Percentiles rank a stretch among this genome's conserved stretches.
phyloP scores from a whole-genome alignment of 35 echinoderm and acorn worm species.

The Ophiothrix spiculata region DNA sequence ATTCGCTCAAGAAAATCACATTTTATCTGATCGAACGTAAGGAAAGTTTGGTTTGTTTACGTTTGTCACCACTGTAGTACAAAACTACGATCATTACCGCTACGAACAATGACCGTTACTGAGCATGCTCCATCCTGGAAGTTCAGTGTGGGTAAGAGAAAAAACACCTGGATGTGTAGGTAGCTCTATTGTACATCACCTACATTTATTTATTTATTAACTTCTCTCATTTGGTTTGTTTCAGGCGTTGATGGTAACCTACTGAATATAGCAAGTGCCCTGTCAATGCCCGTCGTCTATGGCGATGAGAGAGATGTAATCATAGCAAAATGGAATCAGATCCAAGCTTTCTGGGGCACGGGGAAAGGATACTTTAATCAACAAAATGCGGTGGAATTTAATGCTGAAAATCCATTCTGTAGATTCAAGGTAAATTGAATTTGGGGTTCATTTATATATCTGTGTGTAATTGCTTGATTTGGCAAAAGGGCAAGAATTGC shows the following conservation, averaged over 20 bases:
- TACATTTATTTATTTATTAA: not conserved
- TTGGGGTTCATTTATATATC: not conserved
- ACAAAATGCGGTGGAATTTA: conserved; percentile 71
- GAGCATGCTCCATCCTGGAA: not conserved
- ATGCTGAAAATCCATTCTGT: conserved; percentile 92
- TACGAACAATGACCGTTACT: not conserved
- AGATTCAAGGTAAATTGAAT: conserved; percentile 76
- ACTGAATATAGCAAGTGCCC: conserved; percentile 59
- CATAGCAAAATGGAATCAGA: conserved; percentile 91
- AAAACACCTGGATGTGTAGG: too few species aligned
- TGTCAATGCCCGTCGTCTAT: conserved; percentile 82
- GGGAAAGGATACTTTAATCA: conserved; percentile 90
- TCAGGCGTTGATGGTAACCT: conserved; percentile 54
- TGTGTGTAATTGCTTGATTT: too few species aligned
- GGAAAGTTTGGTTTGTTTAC: not conserved
- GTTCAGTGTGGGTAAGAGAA: too few species aligned
- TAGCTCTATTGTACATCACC: not conserved
- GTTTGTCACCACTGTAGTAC: too few species aligned
- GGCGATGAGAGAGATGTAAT: conserved; percentile 89
- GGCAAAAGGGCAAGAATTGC: too few species aligned
- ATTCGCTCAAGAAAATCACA: too few species aligned
- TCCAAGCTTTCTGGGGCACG: conserved; percentile 96
- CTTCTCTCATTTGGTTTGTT: not conserved
- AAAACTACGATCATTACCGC: too few species aligned
- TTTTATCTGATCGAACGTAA: not conserved